Percentiles rank a stretch among this genome's conserved stretches.
Evolutionary conservation across 2,888 invertebrate species (phyloP).

Genomic region (Mactromeris polynyma): DNA sequence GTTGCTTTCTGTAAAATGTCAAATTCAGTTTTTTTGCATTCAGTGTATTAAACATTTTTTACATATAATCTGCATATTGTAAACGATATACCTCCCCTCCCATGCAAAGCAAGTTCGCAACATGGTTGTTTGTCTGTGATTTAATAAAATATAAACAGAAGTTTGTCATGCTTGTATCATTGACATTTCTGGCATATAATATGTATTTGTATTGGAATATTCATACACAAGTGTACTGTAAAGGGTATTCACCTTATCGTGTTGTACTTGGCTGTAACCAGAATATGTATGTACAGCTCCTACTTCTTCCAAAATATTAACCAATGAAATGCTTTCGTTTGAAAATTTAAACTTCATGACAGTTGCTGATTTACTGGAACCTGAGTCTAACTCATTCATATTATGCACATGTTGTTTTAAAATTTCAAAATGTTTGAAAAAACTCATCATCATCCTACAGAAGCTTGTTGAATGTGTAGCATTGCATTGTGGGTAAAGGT

Average conservation of each 20-base stretch:
- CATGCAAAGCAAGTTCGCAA: conserved; percentile 78
- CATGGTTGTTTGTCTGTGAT: conserved; percentile 31
- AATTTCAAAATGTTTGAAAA: conserved; percentile 26
- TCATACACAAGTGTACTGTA: conserved; percentile 4
- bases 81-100: conserved; percentile 22
- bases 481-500: conserved; percentile 54
- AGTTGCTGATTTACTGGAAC: conserved; percentile 51
- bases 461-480: conserved; percentile 44
- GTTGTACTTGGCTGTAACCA: conserved; percentile 34
- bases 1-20: background rate
- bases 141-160: conserved; percentile 1
- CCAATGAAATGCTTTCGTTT: background rate
- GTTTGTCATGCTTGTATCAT: conserved; percentile 9
- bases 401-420: background rate
- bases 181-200: background rate
- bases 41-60: background rate
- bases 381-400: conserved; percentile 1
- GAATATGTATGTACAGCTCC: conserved; percentile 35
- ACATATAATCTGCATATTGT: conserved; percentile 6
- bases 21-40: background rate
- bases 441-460: conserved; percentile 47
- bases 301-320: background rate
- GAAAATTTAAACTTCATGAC: conserved; percentile 53
- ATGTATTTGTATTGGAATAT: background rate
- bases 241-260: conserved; percentile 20